Percentiles rank a stretch among this genome's conserved stretches.
Evolutionary conservation across 2,797 vertebrate genomes (phyloP).

Genomic region (Centropyge bicolor): DNA sequence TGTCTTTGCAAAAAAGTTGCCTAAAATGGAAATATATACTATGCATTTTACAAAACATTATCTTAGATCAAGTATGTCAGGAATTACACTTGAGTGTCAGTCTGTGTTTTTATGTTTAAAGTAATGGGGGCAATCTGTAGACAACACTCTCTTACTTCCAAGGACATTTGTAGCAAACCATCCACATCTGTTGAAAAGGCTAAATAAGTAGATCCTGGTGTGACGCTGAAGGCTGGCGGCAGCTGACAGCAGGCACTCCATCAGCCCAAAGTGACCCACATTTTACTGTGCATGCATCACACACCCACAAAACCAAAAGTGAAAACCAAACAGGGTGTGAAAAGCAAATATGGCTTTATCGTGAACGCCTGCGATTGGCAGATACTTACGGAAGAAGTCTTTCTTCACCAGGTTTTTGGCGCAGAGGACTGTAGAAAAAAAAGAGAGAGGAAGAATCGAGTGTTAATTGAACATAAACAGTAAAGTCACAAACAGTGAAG

Average conservation of each 20-base stretch:
- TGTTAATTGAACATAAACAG: conserved; percentile 23
- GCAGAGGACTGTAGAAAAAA: conserved; percentile 90
- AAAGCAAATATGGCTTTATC: conserved; percentile 39
- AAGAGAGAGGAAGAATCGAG: conserved; percentile 19
- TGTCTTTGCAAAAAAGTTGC: background rate
- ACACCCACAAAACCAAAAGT: conserved; percentile 32
- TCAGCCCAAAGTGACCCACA: conserved; percentile 49
- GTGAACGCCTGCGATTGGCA: conserved; percentile 1
- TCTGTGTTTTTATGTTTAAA: background rate
- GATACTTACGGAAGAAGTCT: conserved; percentile 99
- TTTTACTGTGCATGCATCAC: conserved; percentile 46
- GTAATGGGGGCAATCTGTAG: background rate
- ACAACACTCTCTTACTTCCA: conserved; percentile 7
- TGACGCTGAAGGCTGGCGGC: background rate
- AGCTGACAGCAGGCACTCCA: conserved; percentile 22
- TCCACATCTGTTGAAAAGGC: conserved; percentile 13
- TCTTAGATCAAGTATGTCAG: background rate
- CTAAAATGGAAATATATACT: background rate
- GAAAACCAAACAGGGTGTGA: conserved; percentile 33
- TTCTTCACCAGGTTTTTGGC: conserved; percentile 99
- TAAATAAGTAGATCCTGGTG: conserved; percentile 3
- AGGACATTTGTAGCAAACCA: conserved; percentile 10
- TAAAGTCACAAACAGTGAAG: background rate
- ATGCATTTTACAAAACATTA: background rate
- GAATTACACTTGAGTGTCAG: background rate